Conservation (phyloP, 2,797 vertebrate genomes). For the Todus mexicanus region DNA sequence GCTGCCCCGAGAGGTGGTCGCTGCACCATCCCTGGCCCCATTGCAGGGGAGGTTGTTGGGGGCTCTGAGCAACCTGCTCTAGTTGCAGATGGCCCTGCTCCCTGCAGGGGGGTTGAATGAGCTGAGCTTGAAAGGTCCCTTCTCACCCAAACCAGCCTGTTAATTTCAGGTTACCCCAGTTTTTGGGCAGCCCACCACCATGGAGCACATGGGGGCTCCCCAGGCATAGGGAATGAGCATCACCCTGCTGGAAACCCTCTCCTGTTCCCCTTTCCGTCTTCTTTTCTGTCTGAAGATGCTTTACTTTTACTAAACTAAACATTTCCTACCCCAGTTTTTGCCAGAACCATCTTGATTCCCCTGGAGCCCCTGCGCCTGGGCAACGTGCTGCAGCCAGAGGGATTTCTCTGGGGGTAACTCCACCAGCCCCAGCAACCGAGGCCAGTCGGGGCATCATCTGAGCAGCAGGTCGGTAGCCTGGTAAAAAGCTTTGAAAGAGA, state of each 20-base stretch:
- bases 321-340: background rate
- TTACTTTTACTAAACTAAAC: background rate
- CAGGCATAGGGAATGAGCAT: background rate
- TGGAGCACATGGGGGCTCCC: background rate
- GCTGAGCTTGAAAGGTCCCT: background rate
- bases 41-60: too few species aligned
- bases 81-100: background rate
- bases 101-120: background rate
- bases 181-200: background rate
- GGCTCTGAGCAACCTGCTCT: background rate
- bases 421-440: rapidly evolving
- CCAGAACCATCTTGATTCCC: background rate
- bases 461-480: background rate
- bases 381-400: rapidly evolving
- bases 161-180: background rate
- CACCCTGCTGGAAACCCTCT: background rate
- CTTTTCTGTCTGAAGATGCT: background rate
- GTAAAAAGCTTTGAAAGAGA: background rate
- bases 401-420: background rate
- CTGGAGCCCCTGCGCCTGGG: rapidly evolving
- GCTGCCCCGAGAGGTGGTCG: too few species aligned
- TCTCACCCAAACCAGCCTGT: background rate
- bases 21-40: too few species aligned
- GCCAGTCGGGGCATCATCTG: rapidly evolving
- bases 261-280: rapidly evolving